phyloP scores from a whole-genome alignment of 92 coral and sea anemone genomes.

The Galaxea fascicularis region DNA sequence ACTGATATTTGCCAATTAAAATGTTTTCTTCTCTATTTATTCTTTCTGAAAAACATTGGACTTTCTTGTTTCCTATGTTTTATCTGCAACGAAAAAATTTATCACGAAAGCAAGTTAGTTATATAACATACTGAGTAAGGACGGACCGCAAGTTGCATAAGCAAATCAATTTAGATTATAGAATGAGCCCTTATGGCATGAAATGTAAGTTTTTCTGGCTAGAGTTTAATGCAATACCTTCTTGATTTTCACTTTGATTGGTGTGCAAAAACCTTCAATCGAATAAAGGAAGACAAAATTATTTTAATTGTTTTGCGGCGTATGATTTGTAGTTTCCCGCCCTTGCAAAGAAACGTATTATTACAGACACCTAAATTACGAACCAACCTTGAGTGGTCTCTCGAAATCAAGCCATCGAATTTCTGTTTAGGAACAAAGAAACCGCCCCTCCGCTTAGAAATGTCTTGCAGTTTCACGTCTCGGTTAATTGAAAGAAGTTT shows the following conservation, averaged over 20 bases:
- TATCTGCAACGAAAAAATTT: constrained; percentile 4
- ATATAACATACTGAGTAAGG: neutral
- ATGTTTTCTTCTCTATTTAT: neutral
- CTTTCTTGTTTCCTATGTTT: constrained; percentile 16
- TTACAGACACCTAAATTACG: constrained; percentile 14
- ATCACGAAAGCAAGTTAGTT: constrained; percentile 21
- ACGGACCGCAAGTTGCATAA: neutral
- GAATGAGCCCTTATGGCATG: constrained; percentile 2
- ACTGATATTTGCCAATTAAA: neutral
- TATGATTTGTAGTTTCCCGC: constrained; percentile 8
- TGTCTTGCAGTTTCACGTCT: neutral
- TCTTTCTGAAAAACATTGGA: neutral
- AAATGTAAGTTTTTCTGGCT: constrained; percentile 11
- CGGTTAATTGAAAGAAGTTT: constrained; percentile 16
- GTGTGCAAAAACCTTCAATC: constrained; percentile 1
- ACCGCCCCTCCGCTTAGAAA: neutral
- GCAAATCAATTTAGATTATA: neutral
- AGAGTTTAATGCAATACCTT: neutral
- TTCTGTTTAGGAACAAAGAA: neutral
- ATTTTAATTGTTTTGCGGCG: constrained; percentile 12
- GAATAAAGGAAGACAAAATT: constrained; percentile 12
- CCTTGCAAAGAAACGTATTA: neutral
- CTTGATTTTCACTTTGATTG: constrained; percentile 8
- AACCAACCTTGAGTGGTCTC: neutral
- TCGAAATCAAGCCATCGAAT: neutral